Conservation (phyloP, 1,140 invertebrate genomes). For the Brachionus asplanchnoidis region DNA sequence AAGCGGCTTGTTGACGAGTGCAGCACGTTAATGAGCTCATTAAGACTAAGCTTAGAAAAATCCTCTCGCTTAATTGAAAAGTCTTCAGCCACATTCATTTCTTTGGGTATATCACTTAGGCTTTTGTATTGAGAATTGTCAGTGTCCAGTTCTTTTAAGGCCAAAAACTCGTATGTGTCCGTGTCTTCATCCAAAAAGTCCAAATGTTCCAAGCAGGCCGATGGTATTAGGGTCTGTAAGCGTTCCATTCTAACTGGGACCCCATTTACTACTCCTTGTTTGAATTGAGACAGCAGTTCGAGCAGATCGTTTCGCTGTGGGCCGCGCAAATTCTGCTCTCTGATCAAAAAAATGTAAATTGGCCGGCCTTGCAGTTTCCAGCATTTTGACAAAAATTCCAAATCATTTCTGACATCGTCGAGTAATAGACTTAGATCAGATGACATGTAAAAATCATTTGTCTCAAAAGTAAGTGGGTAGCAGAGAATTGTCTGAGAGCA, state of each 20-base stretch:
- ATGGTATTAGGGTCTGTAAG: conserved; percentile 64
- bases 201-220: conserved; percentile 66
- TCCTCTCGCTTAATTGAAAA: not conserved
- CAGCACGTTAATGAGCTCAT: conserved; percentile 49
- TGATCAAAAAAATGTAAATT: conserved; percentile 88
- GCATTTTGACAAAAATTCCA: conserved; percentile 88
- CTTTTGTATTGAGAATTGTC: conserved; percentile 76
- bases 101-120: conserved; percentile 79
- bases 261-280: conserved; percentile 90
- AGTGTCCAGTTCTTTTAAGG: conserved; percentile 81
- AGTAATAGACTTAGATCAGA: conserved; percentile 35
- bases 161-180: conserved; percentile 72
- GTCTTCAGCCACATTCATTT: not conserved
- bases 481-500: conserved; percentile 38
- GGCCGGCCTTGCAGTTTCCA: conserved; percentile 94
- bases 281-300: conserved; percentile 89
- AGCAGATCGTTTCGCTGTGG: conserved; percentile 62
- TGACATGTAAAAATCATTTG: conserved; percentile 42
- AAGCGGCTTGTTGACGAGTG: conserved; percentile 66
- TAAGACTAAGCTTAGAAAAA: conserved; percentile 52
- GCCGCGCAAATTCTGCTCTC: conserved; percentile 64
- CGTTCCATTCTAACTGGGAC: conserved; percentile 80
- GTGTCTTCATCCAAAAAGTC: conserved; percentile 81
- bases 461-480: conserved; percentile 42
- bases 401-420: conserved; percentile 66